These are phyloP conservation scores for Rallus limicola DNA, from an alignment of 2,113 vertebrate genomes.

Conservation along the genomic window DNA sequence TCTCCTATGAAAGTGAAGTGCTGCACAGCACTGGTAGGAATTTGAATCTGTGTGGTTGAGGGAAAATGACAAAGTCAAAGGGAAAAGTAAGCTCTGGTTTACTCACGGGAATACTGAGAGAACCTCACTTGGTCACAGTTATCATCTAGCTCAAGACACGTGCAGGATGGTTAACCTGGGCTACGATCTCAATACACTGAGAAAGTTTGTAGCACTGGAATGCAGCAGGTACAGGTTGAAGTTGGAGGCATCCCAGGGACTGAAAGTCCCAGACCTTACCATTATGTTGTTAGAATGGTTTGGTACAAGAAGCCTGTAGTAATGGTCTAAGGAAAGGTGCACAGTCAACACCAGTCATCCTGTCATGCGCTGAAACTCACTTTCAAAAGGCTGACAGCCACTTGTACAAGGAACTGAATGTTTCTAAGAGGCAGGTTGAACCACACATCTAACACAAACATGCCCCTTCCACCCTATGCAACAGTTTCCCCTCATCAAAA, in stretches of 20 bases:
- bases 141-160: not conserved
- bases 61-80: not conserved
- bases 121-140: not conserved
- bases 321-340: not conserved
- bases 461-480: not conserved
- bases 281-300: rapidly evolving
- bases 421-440: not conserved
- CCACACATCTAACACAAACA: not conserved
- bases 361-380: rapidly evolving
- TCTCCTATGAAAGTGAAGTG: not conserved
- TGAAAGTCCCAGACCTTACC: not conserved
- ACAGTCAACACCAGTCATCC: not conserved
- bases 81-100: not conserved
- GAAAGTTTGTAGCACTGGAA: not conserved
- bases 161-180: not conserved
- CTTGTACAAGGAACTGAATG: not conserved
- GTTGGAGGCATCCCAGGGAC: rapidly evolving
- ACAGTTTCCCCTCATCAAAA: not conserved
- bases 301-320: not conserved
- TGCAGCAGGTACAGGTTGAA: not conserved
- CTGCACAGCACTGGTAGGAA: not conserved
- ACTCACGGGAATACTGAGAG: not conserved
- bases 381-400: not conserved
- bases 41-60: not conserved
- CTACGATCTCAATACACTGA: not conserved